Conservation (phyloP, 2,797 vertebrate species). For the Cuculus canorus region DNA sequence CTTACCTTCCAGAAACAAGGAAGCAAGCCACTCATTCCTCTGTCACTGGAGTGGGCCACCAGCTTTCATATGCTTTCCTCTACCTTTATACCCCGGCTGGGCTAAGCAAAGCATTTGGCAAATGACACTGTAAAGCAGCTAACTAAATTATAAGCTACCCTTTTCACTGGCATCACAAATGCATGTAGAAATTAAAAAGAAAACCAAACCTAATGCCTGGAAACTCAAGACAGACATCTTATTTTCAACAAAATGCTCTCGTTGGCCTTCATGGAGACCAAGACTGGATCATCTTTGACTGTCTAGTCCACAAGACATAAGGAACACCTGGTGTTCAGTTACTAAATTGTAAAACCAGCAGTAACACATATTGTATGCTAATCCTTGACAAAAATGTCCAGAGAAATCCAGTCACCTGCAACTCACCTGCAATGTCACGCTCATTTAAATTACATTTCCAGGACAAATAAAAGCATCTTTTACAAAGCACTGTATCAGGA, state of each 20-base stretch:
- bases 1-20: not conserved
- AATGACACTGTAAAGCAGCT: not conserved
- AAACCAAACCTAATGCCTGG: not conserved
- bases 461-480: not conserved
- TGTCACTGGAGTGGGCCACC: not conserved
- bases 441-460: not conserved
- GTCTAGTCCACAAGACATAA: not conserved
- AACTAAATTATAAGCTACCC: not conserved
- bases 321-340: not conserved
- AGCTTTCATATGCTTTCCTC: not conserved
- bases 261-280: not conserved
- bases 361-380: not conserved
- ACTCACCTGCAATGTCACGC: fast-evolving
- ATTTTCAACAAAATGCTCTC: not conserved
- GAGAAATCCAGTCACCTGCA: not conserved
- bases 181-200: not conserved
- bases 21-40: not conserved
- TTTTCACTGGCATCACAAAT: not conserved
- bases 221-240: not conserved
- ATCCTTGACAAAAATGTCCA: not conserved
- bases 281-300: not conserved
- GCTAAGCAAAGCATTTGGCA: not conserved
- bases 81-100: not conserved
- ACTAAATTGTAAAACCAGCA: not conserved
- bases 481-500: not conserved